Percentiles rank a stretch among this genome's conserved stretches.
Evolutionary conservation across 2,113 vertebrate species (phyloP).

Genomic region (Petrocephalus microphthalmus): DNA sequence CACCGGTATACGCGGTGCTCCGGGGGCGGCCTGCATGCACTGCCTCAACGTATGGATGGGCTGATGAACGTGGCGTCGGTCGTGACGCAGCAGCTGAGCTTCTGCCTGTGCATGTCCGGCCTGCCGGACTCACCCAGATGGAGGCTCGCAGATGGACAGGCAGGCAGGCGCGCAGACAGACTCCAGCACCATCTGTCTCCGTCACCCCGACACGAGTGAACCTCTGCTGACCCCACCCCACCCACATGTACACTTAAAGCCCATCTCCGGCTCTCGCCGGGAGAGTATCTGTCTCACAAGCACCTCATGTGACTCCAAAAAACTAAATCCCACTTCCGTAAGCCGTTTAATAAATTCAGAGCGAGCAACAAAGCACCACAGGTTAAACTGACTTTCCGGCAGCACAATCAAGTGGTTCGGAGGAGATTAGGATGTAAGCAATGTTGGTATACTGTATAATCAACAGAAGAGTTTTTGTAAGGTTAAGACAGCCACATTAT

Average conservation of each 20-base stretch:
- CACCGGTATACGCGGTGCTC: neutral
- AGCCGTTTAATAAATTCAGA: slow-evolving; percentile 6
- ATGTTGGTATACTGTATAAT: neutral
- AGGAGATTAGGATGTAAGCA: neutral
- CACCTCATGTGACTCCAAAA: neutral
- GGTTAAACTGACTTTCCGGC: neutral
- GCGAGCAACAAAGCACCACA: neutral
- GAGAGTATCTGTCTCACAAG: neutral
- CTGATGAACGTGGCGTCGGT: neutral
- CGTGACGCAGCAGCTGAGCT: neutral
- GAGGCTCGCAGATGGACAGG: slow-evolving; percentile 41
- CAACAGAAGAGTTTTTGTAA: neutral
- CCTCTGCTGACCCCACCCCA: neutral
- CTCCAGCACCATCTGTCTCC: slow-evolving; percentile 8
- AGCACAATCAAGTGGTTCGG: neutral
- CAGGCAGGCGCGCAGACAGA: slow-evolving; percentile 24
- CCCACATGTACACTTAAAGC: neutral
- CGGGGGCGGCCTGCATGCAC: neutral
- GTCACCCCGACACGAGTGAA: slow-evolving; percentile 6
- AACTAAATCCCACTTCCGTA: neutral
- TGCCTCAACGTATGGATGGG: slow-evolving; percentile 19
- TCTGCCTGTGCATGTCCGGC: slow-evolving; percentile 17
- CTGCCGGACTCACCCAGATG: slow-evolving; percentile 39
- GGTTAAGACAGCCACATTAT: neutral
- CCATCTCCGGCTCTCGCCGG: neutral